phyloP scores from a whole-genome alignment of 2,888 invertebrate genomes.

The Rhynchonema sp. region DNA sequence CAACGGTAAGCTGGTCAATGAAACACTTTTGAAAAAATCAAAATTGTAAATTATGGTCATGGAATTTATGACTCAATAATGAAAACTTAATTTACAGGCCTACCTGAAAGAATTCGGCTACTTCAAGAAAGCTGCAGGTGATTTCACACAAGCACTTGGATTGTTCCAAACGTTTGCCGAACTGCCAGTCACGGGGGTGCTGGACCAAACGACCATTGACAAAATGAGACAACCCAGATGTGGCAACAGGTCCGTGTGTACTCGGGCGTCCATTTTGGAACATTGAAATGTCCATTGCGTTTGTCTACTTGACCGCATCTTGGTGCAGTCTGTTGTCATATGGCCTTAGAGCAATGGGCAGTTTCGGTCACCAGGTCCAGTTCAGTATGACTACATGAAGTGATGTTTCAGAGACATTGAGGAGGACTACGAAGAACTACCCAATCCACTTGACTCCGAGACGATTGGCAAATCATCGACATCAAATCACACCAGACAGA shows the following conservation, averaged over 20 bases:
- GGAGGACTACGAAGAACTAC: slow-evolving; percentile 2
- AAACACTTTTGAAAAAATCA: no score
- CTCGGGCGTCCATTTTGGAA: no score
- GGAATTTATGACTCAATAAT: no score
- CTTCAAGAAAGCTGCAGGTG: background rate
- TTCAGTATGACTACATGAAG: background rate
- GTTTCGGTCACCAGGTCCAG: no score
- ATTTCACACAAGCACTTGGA: background rate
- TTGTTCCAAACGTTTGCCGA: slow-evolving; percentile 5
- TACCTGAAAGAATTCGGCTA: slow-evolving; percentile 1
- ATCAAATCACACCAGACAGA: slow-evolving; percentile 3
- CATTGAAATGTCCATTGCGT: no score
- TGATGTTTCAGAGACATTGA: slow-evolving; percentile 3
- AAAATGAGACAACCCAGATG: slow-evolving; percentile 2
- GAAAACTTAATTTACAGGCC: slow-evolving; percentile 1
- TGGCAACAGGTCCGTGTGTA: no score
- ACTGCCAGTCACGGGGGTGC: slow-evolving; percentile 4
- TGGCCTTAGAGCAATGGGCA: no score
- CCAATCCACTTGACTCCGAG: slow-evolving; percentile 2
- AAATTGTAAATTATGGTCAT: no score
- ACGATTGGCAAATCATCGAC: background rate
- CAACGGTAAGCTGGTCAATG: no score
- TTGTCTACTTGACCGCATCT: no score
- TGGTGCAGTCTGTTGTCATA: no score
- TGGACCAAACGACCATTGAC: slow-evolving; percentile 8